Percentiles rank a stretch among this genome's conserved stretches.
phyloP scores from a whole-genome alignment of 1,140 invertebrate species.

The Papilio machaon region DNA sequence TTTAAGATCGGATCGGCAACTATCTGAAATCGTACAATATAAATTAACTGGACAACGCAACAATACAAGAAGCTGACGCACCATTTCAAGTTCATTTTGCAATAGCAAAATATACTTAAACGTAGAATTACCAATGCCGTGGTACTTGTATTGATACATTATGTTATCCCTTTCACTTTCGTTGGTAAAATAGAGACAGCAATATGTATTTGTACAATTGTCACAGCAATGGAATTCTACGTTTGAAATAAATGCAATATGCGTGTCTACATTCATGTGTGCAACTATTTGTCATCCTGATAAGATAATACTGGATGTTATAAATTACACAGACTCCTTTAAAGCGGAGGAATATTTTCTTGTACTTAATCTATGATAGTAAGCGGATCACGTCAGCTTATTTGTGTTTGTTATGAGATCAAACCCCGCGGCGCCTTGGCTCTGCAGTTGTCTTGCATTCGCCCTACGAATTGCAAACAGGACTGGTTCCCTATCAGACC shows the following conservation, averaged over 20 bases:
- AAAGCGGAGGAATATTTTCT: constrained; percentile 64
- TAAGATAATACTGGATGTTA: constrained; percentile 63
- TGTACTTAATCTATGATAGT: constrained; percentile 73
- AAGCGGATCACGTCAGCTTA: constrained; percentile 79
- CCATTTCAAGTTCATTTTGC: constrained; percentile 41
- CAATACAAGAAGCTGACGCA: constrained; percentile 47
- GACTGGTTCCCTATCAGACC: constrained; percentile 44
- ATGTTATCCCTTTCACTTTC: neutral
- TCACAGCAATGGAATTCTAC: neutral
- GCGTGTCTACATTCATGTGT: constrained; percentile 51
- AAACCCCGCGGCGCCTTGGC: constrained; percentile 61
- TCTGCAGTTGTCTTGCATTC: constrained; percentile 56
- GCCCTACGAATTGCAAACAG: constrained; percentile 53
- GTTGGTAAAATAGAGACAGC: neutral
- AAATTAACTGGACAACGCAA: constrained; percentile 41
- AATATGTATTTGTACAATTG: neutral
- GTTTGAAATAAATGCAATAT: constrained; percentile 44
- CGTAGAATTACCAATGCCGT: neutral
- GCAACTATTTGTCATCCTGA: constrained; percentile 69
- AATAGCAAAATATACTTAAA: constrained; percentile 41
- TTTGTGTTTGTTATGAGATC: constrained; percentile 79
- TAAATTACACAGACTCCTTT: constrained; percentile 48
- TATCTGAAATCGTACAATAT: constrained; percentile 38
- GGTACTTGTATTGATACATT: neutral
- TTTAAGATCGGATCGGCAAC: constrained; percentile 34